A percentile compares a stretch with the other conserved stretches of the same genome.
phyloP scores from a whole-genome alignment of 2,113 vertebrate species.

The Malurus elegans region DNA sequence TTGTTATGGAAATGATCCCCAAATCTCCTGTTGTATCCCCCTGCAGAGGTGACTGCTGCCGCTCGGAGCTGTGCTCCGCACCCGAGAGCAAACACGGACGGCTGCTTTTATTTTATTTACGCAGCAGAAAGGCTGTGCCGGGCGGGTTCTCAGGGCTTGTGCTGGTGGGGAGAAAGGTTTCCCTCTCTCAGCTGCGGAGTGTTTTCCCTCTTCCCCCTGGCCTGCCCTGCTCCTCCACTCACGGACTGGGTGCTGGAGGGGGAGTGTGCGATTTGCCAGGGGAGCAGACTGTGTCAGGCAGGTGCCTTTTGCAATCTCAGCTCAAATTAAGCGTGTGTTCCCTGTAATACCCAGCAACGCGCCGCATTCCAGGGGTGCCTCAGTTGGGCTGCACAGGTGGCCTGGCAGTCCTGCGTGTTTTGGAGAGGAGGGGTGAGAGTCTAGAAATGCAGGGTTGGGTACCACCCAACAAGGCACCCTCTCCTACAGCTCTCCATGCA shows the following conservation, averaged over 20 bases:
- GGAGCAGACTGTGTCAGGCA: not conserved
- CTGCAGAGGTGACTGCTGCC: not conserved
- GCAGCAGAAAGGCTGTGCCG: not conserved
- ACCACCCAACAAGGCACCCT: too few species aligned
- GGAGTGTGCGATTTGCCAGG: not conserved
- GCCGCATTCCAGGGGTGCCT: not conserved
- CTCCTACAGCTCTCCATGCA: not conserved
- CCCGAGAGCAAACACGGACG: not conserved
- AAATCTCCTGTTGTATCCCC: not conserved
- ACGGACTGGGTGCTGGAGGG: not conserved
- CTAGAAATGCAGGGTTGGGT: not conserved
- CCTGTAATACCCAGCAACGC: not conserved
- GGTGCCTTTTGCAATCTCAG: not conserved
- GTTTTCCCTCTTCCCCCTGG: fast-evolving
- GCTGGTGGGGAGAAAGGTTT: not conserved
- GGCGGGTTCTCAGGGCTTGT: fast-evolving
- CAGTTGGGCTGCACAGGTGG: fast-evolving
- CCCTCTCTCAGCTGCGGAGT: not conserved
- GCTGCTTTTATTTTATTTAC: not conserved
- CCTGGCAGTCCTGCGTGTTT: not conserved
- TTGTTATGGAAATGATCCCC: not conserved
- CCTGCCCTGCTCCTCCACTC: not conserved
- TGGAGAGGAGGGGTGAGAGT: not conserved
- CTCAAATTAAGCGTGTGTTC: not conserved
- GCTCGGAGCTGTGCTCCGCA: not conserved